Base-by-base conservation (phyloP, 1,140 invertebrate species). In the Lethocerus indicus region DNA sequence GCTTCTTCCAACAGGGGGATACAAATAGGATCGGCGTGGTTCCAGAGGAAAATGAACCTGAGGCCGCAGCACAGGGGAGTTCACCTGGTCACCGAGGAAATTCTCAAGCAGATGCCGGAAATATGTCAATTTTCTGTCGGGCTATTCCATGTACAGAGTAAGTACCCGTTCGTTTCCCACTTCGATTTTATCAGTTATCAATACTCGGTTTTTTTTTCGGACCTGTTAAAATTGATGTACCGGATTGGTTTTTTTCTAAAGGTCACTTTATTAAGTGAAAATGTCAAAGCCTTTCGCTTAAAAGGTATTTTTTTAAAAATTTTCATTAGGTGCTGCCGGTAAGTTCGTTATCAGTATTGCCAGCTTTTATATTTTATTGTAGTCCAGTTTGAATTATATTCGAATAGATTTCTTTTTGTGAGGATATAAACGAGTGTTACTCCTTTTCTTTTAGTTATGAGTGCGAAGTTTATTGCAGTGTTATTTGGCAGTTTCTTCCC, bases 81-180 rank as follows among this genome's bases (percentile, higher is more conserved):
- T 59, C 91, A 94, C 71, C 74, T 93, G 58, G 87, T 95, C 57
- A 93, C 89, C 46, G 89, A 94, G 66, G 90, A 94, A 74, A 88
- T 95, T 59, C 72, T 93, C 28, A 80, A 85, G 68, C 83, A 89
- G 70, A 79, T 93, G 65, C 89, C 89, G 23, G 90, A 95, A 67
- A 72, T 95, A 61, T 76, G 79, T 61, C 85, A 92, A 67, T 92
- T 94, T 69, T 81, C 86, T 39, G 83, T 93, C 62, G 90, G 90
- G 61, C 75, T 95, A 61, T 88, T 87, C 75, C 89, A 94, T 68
- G 81, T 94, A 68, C 88, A 93, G 74, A 92, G 90, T 94, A 70
- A 84, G 84, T 79, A 58, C 5, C n/a, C 14, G 4, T 35, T 23
- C 18, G 4, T 25, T 40, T 28, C n/a, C n/a, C n/a, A n/a, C n/a